Conservation (phyloP, 2,113 vertebrate species). For the Stegostoma tigrinum region DNA sequence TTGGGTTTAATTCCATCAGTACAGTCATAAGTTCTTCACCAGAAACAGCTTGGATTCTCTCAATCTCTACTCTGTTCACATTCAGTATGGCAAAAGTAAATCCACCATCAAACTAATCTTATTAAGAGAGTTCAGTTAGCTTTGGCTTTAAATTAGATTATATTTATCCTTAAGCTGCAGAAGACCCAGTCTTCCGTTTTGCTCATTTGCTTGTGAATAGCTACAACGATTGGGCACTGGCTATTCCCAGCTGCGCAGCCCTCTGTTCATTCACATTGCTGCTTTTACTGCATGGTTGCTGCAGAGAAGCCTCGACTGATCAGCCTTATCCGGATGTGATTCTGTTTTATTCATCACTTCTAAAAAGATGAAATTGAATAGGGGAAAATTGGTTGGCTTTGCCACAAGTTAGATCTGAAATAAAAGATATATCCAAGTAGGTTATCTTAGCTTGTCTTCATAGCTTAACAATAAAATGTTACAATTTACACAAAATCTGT, state of each 20-base stretch:
- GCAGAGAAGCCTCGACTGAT: conserved; percentile 48
- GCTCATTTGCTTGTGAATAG: conserved; percentile 53
- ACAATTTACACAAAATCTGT: background rate
- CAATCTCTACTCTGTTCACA: conserved; percentile 43
- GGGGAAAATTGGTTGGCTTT: conserved; percentile 11
- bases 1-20: conserved; percentile 41
- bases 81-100: conserved; percentile 46
- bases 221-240: conserved; percentile 44
- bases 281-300: conserved; percentile 46
- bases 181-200: conserved; percentile 52
- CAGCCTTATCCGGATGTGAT: conserved; percentile 41
- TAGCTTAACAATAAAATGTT: conserved; percentile 11
- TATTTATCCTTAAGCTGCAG: conserved; percentile 51
- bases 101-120: conserved; percentile 49
- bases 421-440: background rate
- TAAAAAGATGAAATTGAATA: conserved; percentile 43
- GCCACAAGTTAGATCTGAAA: background rate
- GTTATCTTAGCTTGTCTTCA: background rate
- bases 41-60: conserved; percentile 45
- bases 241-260: conserved; percentile 41
- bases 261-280: conserved; percentile 46
- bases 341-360: conserved; percentile 48
- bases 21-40: conserved; percentile 39
- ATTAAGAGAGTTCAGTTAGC: conserved; percentile 45
- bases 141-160: conserved; percentile 55